Percentiles rank a stretch among this genome's conserved stretches.
phyloP scores from a whole-genome alignment of 2,113 vertebrate genomes.

The Gopherus evgoodei region DNA sequence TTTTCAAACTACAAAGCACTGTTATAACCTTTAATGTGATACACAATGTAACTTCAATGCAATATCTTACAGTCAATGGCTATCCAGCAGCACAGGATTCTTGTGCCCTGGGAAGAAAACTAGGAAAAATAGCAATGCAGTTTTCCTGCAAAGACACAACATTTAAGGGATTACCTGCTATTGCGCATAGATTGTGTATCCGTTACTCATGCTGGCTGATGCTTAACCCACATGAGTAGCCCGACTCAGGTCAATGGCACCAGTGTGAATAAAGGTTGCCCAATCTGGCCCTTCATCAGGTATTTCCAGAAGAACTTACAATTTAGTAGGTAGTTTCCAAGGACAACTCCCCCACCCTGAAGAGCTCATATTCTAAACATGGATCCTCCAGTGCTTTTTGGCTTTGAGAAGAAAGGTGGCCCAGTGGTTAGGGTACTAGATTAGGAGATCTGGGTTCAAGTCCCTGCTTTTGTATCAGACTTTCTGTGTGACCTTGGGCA shows the following conservation, averaged over 20 bases:
- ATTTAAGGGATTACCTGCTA: background rate
- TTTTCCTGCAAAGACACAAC: conserved; percentile 31
- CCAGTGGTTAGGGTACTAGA: background rate
- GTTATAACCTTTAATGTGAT: conserved; percentile 73
- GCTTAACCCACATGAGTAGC: background rate
- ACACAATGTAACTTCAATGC: conserved; percentile 70
- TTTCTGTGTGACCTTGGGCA: background rate
- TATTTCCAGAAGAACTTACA: conserved; percentile 31
- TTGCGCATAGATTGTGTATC: background rate
- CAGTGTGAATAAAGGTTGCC: background rate
- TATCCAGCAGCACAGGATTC: conserved; percentile 28
- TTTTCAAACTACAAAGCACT: conserved; percentile 69
- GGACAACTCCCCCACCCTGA: background rate
- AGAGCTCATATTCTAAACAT: background rate
- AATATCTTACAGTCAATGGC: conserved; percentile 53
- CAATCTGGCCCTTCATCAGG: background rate
- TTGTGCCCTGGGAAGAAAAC: background rate
- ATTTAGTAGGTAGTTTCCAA: conserved; percentile 11
- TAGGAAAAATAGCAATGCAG: conserved; percentile 9
- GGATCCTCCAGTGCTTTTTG: background rate
- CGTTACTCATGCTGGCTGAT: background rate
- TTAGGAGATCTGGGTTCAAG: background rate
- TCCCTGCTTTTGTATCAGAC: background rate
- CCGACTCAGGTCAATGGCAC: background rate
- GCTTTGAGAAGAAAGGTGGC: background rate